Evolutionary conservation across 2,888 invertebrate genomes (phyloP).

Genomic region (Temnothorax ravouxi): DNA sequence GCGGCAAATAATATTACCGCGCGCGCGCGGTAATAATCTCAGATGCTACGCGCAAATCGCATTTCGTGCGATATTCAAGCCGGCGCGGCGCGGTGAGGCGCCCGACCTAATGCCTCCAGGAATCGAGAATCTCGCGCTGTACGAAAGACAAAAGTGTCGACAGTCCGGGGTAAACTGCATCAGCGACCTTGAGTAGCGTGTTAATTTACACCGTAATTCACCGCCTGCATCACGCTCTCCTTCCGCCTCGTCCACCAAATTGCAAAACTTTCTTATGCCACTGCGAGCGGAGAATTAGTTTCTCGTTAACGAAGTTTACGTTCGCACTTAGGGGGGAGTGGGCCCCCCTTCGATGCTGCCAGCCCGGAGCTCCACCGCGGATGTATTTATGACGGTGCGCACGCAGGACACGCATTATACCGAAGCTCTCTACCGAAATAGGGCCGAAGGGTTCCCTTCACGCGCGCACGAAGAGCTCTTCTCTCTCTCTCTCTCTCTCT

Average conservation of each 20-base stretch:
- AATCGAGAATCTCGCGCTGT: constrained; percentile 47
- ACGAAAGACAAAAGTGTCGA: constrained; percentile 44
- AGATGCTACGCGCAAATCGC: constrained; percentile 62
- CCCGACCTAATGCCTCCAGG: constrained; percentile 33
- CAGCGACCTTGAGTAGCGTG: constrained; percentile 74
- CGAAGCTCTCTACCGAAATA: constrained; percentile 57
- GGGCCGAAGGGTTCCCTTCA: constrained; percentile 46
- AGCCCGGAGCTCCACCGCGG: constrained; percentile 53
- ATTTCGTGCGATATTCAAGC: constrained; percentile 57
- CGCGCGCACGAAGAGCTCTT: constrained; percentile 29
- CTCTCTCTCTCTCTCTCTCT: not conserved
- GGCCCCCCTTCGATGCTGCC: constrained; percentile 18
- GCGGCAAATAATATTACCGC: constrained; percentile 23
- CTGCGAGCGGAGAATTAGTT: constrained; percentile 80
- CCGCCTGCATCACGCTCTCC: constrained; percentile 46
- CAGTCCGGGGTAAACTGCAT: constrained; percentile 62
- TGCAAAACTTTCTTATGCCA: constrained; percentile 77
- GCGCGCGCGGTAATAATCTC: constrained; percentile 26
- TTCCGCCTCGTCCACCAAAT: constrained; percentile 66
- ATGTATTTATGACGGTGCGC: constrained; percentile 77
- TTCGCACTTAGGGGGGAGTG: constrained; percentile 64
- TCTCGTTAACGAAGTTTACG: constrained; percentile 83
- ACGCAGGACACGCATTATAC: constrained; percentile 74
- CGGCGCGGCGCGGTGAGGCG: not conserved
- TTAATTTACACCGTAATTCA: constrained; percentile 76